Evolutionary conservation across 2,888 invertebrate species (phyloP).

Genomic region (Tinea semifulvella): DNA sequence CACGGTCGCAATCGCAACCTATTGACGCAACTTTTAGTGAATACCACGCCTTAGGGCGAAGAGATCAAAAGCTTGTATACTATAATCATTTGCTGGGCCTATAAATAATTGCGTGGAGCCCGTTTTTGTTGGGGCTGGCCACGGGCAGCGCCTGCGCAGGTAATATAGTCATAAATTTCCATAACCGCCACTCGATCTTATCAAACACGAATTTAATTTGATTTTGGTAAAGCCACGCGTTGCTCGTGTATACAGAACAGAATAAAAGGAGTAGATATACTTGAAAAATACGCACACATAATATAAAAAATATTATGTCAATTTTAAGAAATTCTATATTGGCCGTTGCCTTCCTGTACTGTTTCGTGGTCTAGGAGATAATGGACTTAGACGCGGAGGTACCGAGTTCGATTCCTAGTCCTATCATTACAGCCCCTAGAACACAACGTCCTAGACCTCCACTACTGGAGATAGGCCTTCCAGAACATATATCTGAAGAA

Average conservation of each 20-base stretch:
- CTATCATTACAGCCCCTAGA: too few species aligned
- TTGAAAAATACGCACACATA: slow-evolving; percentile 12
- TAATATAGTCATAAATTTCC: slow-evolving; percentile 68
- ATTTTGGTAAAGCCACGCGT: slow-evolving; percentile 63
- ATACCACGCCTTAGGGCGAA: slow-evolving; percentile 38
- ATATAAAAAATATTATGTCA: not conserved
- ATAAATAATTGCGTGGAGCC: slow-evolving; percentile 61
- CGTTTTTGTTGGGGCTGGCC: slow-evolving; percentile 41
- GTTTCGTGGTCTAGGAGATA: too few species aligned
- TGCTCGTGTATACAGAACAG: slow-evolving; percentile 36
- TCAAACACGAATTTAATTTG: slow-evolving; percentile 68
- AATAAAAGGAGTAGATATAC: slow-evolving; percentile 40
- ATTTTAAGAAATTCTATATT: too few species aligned
- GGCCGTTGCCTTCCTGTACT: too few species aligned
- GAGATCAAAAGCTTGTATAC: slow-evolving; percentile 55
- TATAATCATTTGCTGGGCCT: slow-evolving; percentile 61
- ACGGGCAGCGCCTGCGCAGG: slow-evolving; percentile 57
- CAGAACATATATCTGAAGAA: too few species aligned
- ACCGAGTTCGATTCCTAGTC: too few species aligned
- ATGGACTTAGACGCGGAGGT: too few species aligned
- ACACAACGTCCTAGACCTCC: too few species aligned
- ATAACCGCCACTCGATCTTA: slow-evolving; percentile 67
- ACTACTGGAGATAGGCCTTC: too few species aligned
- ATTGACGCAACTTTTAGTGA: slow-evolving; percentile 11
- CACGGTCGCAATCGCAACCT: slow-evolving; percentile 9